phyloP scores from a whole-genome alignment of 2,888 invertebrate genomes.

The Villa cingulata region DNA sequence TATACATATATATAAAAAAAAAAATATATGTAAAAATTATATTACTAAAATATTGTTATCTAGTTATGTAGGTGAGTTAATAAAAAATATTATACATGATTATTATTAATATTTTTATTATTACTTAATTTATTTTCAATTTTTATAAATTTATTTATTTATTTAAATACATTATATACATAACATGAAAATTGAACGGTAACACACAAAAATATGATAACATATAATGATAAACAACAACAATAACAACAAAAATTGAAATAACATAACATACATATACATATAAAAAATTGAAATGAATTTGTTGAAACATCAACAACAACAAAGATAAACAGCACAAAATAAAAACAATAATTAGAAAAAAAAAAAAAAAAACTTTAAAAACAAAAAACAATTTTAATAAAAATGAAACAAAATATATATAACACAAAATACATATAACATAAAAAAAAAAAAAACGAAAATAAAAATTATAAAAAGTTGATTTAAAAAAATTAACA shows the following conservation, averaged over 20 bases:
- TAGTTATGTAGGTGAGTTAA: constrained; percentile 35
- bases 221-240: too few species aligned
- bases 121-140: too few species aligned
- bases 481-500: constrained; percentile 20
- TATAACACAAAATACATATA: constrained; percentile 22
- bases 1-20: constrained; percentile 16
- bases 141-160: too few species aligned
- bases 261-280: too few species aligned
- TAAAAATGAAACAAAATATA: constrained; percentile 21
- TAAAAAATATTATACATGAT: constrained; percentile 22
- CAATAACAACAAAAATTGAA: too few species aligned
- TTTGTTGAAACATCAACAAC: too few species aligned
- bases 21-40: constrained; percentile 16
- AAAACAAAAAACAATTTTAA: constrained; percentile 21
- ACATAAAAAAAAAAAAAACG: constrained; percentile 14
- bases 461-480: constrained; percentile 12
- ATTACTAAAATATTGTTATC: constrained; percentile 27
- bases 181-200: constrained; percentile 13
- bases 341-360: constrained; percentile 11
- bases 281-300: too few species aligned
- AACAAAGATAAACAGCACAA: too few species aligned
- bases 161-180: constrained; percentile 18
- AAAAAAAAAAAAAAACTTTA: constrained; percentile 21
- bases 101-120: constrained; percentile 15
- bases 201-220: background rate